Evolutionary conservation across 2,113 vertebrate species (phyloP).

Genomic region (Neopipo cinnamomea): DNA sequence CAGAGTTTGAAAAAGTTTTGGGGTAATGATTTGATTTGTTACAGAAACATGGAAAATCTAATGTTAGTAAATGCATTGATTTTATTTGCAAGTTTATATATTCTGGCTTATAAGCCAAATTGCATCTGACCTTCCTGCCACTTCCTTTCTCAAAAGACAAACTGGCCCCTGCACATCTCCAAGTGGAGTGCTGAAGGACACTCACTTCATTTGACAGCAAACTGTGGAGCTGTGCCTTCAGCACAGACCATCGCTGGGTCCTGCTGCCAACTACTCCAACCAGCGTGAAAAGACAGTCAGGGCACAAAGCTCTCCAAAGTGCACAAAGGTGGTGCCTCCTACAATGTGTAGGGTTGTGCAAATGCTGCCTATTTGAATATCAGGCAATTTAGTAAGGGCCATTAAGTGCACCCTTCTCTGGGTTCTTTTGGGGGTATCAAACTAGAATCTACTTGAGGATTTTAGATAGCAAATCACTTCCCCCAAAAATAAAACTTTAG

Average conservation of each 20-base stretch:
- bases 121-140: neutral
- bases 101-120: neutral
- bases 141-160: neutral
- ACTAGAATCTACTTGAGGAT: neutral
- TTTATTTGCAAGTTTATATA: neutral
- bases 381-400: neutral
- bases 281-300: neutral
- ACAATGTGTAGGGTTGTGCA: neutral
- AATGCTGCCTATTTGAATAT: neutral
- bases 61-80: neutral
- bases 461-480: neutral
- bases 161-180: rapidly evolving
- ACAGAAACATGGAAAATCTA: neutral
- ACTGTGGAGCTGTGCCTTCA: neutral
- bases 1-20: neutral
- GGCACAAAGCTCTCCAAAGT: neutral
- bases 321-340: neutral
- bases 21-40: neutral
- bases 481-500: neutral
- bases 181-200: neutral
- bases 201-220: neutral
- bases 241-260: neutral
- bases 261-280: neutral
- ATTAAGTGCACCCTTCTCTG: neutral
- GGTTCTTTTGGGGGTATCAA: neutral